Evolutionary conservation across 2,113 vertebrate species (phyloP), one percentile per base, ranked within the genome.

Genomic region (Gambusia holbrooki): DNA sequence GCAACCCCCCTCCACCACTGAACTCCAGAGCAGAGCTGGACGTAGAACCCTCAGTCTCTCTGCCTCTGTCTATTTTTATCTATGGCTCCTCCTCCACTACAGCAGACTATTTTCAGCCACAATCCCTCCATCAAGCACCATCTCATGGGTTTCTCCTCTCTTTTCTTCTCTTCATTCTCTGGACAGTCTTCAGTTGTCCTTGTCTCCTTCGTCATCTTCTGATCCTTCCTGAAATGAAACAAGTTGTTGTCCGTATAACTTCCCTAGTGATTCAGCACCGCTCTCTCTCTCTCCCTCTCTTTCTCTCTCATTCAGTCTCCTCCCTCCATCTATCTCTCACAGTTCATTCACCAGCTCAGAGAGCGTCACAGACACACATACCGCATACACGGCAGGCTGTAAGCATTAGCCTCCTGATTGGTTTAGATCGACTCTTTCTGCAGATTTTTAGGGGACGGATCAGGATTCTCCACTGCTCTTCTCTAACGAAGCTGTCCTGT

Each of bases 71-170:
- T 91, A 90, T 90, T 90, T 91, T 87, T 90, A 90, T 87, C 87
- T 60, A 2, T 30, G 22, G 77, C 90, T 87, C 83, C 88, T 88
- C 88, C 89, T 83, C 82, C 88, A 79, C 88, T 63, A 85, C 32
- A 54, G 66, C 82, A 74, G 69, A 75, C 86, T 92, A 91, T 92
- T 92, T 92, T 90, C 82, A 92, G 80, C 73, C 64, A 0, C 65
- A 71, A 35, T 80, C 73, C 87, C 87, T 74, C 75, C 85, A 77
- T 80, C 71, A 69, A 66, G 30, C 9, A 17, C 62, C 62, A 63
- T 63, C 14, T 33, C 29, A 1, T 15, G 28, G 28, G 62, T 10
- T 69, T 51, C 62, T 78, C 70, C 68, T 68, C 72, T 67, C 76
- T 28, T 33, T 73, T 48, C 48, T 29, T 37, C 45, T 72, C 45